Percentiles rank a stretch among this genome's conserved stretches.
Evolutionary conservation across 1,140 invertebrate genomes (phyloP).

Genomic region (Drosophila eugracilis): DNA sequence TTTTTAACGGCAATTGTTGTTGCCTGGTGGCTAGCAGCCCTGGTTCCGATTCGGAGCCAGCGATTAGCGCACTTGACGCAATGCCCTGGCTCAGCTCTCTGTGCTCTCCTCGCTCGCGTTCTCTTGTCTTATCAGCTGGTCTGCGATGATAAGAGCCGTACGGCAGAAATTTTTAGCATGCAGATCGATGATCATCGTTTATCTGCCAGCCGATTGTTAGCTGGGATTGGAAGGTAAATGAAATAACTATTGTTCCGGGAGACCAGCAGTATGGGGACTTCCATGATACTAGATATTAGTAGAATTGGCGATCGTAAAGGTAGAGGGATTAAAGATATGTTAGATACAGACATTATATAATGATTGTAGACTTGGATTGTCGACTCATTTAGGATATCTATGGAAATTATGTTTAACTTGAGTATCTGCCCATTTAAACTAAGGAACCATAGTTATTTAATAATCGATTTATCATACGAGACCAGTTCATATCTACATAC

Average conservation of each 20-base stretch:
- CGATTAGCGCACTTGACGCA: slow-evolving; percentile 70
- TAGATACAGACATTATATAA: too few species aligned
- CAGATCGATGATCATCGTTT: slow-evolving; percentile 26
- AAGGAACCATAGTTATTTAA: too few species aligned
- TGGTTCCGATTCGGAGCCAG: slow-evolving; percentile 50
- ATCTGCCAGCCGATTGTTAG: slow-evolving; percentile 36
- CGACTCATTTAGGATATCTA: too few species aligned
- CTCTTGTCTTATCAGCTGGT: slow-evolving; percentile 65
- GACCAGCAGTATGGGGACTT: slow-evolving; percentile 8
- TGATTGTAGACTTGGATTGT: too few species aligned
- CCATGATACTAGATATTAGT: not conserved
- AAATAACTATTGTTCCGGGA: slow-evolving; percentile 40
- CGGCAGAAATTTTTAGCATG: slow-evolving; percentile 31
- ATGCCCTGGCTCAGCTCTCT: slow-evolving; percentile 17
- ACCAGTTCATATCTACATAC: too few species aligned
- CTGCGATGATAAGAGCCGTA: slow-evolving; percentile 55
- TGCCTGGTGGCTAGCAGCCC: slow-evolving; percentile 48
- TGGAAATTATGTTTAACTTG: too few species aligned
- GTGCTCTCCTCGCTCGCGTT: not conserved
- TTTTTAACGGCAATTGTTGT: slow-evolving; percentile 78
- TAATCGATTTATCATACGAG: too few species aligned
- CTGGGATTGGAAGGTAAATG: slow-evolving; percentile 18
- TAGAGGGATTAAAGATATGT: not conserved
- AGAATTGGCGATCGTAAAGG: not conserved
- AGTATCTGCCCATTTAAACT: too few species aligned